These are phyloP conservation scores for Pyrochroa serraticornis DNA, from an alignment of 2,888 invertebrate genomes.

Conservation along the genomic window DNA sequence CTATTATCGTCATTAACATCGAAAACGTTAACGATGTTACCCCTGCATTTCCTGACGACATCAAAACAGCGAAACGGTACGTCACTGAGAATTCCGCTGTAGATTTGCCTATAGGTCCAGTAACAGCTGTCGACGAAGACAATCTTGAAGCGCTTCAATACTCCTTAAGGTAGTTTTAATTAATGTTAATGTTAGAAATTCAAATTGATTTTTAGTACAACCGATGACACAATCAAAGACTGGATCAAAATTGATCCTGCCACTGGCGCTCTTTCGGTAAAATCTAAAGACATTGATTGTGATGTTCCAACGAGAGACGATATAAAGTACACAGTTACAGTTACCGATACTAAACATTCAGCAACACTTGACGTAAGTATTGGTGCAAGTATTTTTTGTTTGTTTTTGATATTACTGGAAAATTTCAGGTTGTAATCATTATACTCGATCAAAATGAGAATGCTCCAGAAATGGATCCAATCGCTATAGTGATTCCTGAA, in stretches of 20 bases:
- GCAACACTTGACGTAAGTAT: conserved; percentile 57
- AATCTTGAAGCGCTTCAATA: conserved; percentile 65
- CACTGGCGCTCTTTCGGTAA: conserved; percentile 63
- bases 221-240: conserved; percentile 55
- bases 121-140: conserved; percentile 68
- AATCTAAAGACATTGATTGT: conserved; percentile 61
- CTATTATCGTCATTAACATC: conserved; percentile 64
- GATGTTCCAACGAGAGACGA: conserved; percentile 59
- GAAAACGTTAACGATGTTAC: conserved; percentile 69
- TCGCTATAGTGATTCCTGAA: conserved; percentile 59
- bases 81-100: conserved; percentile 63
- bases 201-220: conserved; percentile 51
- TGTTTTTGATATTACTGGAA: neutral
- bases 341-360: conserved; percentile 58
- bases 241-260: conserved; percentile 61
- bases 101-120: conserved; percentile 63
- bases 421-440: conserved; percentile 61
- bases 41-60: conserved; percentile 62
- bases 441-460: conserved; percentile 69
- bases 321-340: conserved; percentile 63
- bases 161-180: conserved; percentile 50
- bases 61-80: conserved; percentile 54
- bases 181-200: conserved; percentile 3
- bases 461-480: conserved; percentile 53
- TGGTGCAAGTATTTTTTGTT: neutral